phyloP scores from a whole-genome alignment of 2,888 invertebrate species.

The Spisula solida region DNA sequence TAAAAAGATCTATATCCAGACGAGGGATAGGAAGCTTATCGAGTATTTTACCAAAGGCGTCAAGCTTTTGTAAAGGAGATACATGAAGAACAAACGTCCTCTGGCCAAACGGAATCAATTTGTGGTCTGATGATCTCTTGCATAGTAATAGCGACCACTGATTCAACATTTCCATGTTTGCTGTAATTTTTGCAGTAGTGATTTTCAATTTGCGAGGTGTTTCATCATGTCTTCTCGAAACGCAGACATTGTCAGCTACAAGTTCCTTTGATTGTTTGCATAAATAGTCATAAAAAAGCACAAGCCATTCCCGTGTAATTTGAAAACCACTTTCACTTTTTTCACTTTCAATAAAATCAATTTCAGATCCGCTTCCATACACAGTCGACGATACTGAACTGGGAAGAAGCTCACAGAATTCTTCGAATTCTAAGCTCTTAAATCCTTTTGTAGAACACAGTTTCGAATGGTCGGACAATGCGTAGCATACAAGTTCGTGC shows the following conservation, averaged over 20 bases:
- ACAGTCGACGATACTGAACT: neutral
- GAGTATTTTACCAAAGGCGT: neutral
- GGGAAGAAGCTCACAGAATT: conserved; percentile 29
- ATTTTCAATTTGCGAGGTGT: neutral
- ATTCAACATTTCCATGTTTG: neutral
- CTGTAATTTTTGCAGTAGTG: neutral
- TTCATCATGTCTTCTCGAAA: neutral
- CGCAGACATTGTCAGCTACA: neutral
- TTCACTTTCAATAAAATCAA: neutral
- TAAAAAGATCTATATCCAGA: neutral
- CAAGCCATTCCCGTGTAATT: conserved; percentile 17
- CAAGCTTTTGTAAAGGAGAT: neutral
- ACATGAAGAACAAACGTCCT: neutral
- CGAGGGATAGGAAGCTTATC: neutral
- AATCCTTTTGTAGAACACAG: neutral
- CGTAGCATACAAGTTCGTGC: conserved; percentile 20
- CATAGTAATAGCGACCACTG: conserved; percentile 34
- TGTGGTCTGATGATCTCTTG: neutral
- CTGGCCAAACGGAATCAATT: conserved; percentile 9
- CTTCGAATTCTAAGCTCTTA: conserved; percentile 19
- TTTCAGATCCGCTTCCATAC: neutral
- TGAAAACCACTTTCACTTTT: neutral
- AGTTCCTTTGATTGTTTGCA: neutral
- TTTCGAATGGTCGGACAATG: conserved; percentile 2
- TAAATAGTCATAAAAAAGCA: conserved; percentile 21